Evolutionary conservation across 1,140 invertebrate species (phyloP).

Genomic region (Psilanteris sp.): DNA sequence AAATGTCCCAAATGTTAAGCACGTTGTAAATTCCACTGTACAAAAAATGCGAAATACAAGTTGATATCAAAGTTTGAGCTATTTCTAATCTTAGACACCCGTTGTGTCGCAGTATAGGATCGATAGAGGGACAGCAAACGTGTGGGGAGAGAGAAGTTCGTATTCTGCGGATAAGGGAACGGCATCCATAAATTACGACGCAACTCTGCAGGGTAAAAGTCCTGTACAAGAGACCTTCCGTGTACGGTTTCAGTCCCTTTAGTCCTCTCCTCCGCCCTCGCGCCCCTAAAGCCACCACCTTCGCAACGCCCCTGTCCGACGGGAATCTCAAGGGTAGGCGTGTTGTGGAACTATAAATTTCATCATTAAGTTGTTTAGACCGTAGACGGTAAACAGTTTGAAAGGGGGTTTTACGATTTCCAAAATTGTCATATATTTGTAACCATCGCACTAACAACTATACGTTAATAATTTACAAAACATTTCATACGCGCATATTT

Average conservation of each 20-base stretch:
- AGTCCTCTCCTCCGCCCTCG: slow-evolving; percentile 38
- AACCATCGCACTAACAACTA: slow-evolving; percentile 13
- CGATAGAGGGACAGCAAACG: slow-evolving; percentile 78
- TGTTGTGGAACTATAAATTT: slow-evolving; percentile 79
- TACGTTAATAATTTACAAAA: slow-evolving; percentile 1
- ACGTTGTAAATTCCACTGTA: no score
- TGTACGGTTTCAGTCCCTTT: slow-evolving; percentile 68
- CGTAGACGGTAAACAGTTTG: slow-evolving; percentile 69
- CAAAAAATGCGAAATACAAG: slow-evolving; percentile 4
- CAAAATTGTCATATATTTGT: slow-evolving; percentile 60
- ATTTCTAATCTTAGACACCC: slow-evolving; percentile 70
- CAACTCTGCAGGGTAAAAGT: slow-evolving; percentile 79
- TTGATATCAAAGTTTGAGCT: slow-evolving; percentile 21
- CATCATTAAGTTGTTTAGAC: slow-evolving; percentile 80
- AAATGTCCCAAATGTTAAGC: no score
- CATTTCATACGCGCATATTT: not conserved
- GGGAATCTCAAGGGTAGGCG: slow-evolving; percentile 73
- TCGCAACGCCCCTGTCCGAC: slow-evolving; percentile 50
- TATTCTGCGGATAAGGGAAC: slow-evolving; percentile 80
- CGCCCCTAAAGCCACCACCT: slow-evolving; percentile 52
- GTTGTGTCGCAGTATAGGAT: slow-evolving; percentile 77
- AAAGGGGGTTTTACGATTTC: slow-evolving; percentile 71
- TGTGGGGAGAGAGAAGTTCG: slow-evolving; percentile 77
- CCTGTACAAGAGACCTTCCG: slow-evolving; percentile 76
- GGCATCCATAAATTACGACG: slow-evolving; percentile 80